These are phyloP conservation scores for Drosophila atroscutellata DNA, from an alignment of 2,888 invertebrate species.

Conservation along the genomic window DNA sequence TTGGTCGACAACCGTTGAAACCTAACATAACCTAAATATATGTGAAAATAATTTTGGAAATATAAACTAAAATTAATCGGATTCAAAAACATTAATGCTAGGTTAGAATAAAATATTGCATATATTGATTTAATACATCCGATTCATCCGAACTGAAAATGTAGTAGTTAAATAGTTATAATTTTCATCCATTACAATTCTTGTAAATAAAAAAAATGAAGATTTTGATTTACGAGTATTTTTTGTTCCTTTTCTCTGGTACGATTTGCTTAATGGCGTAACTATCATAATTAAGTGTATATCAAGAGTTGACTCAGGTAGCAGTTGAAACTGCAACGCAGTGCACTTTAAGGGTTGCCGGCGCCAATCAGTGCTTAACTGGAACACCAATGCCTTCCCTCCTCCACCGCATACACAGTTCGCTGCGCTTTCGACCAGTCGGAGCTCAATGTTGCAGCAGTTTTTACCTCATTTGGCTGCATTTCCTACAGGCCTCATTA, in stretches of 20 bases:
- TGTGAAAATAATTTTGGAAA: neutral
- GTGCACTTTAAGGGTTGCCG: neutral
- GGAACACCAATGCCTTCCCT: neutral
- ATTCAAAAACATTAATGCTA: neutral
- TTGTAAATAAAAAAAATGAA: too few relatives aligned
- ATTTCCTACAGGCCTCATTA: conserved; percentile 71
- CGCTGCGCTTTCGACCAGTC: conserved; percentile 2
- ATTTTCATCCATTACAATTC: neutral
- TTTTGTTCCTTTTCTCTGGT: neutral
- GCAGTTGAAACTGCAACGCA: neutral
- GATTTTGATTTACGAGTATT: too few relatives aligned
- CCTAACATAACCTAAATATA: neutral
- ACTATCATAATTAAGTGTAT: conserved; percentile 34
- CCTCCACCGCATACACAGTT: neutral
- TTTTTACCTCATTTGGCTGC: conserved; percentile 40
- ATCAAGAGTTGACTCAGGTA: conserved; percentile 1
- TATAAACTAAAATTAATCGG: neutral
- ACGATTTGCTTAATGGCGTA: conserved; percentile 21
- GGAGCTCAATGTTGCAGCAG: conserved; percentile 21
- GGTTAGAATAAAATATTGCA: neutral
- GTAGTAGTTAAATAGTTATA: neutral
- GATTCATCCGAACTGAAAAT: neutral
- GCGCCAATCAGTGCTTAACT: conserved; percentile 27
- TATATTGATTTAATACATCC: neutral
- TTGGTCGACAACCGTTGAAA: too few relatives aligned